Evolutionary conservation across 2,888 invertebrate genomes (phyloP).

Genomic region (Pristionchus entomophagus): DNA sequence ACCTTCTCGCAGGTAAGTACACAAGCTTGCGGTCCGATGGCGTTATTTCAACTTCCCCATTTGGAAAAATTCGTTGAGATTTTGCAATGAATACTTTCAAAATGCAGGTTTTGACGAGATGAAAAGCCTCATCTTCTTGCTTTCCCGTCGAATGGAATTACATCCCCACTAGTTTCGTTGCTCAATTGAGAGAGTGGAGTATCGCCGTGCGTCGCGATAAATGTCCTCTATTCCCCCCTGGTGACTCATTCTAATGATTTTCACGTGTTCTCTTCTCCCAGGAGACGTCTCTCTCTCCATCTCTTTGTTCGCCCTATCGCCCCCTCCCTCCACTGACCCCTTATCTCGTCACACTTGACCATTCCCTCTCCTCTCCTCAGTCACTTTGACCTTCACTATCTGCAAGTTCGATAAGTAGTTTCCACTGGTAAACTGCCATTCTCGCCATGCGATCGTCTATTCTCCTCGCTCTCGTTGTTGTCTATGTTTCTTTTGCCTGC

Average conservation of each 20-base stretch:
- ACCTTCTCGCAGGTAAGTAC: neutral
- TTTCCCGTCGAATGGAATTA: neutral
- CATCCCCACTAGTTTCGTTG: neutral
- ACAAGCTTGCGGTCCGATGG: neutral
- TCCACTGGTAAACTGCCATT: neutral
- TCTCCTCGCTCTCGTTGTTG: neutral
- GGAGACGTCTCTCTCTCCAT: neutral
- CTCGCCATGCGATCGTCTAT: neutral
- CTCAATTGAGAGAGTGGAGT: neutral
- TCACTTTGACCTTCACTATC: neutral
- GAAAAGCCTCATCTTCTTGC: neutral
- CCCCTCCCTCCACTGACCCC: neutral
- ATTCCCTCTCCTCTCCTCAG: neutral
- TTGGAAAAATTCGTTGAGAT: neutral
- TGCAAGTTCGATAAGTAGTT: slow-evolving; percentile 25
- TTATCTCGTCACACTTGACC: slow-evolving; percentile 6
- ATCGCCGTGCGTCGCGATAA: neutral
- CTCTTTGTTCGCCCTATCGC: neutral
- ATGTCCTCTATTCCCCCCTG: neutral
- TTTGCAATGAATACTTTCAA: neutral
- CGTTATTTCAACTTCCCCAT: neutral
- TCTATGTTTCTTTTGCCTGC: neutral
- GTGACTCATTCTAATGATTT: neutral
- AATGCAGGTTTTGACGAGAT: neutral
- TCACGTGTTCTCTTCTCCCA: neutral